Percentiles rank a stretch among this genome's conserved stretches.
Evolutionary conservation across 2,888 invertebrate species (phyloP).

Genomic region (Agriopis marginaria): DNA sequence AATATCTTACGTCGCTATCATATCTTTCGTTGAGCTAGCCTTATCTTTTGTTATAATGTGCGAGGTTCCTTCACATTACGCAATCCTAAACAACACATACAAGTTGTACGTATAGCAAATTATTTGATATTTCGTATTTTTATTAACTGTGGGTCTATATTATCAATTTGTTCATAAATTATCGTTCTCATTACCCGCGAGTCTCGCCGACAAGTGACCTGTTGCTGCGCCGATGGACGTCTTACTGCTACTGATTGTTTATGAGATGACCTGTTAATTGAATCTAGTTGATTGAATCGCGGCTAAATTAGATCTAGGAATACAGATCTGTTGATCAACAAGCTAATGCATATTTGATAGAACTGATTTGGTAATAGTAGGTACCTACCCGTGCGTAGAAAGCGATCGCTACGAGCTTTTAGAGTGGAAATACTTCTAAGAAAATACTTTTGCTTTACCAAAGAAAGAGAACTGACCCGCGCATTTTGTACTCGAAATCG

Average conservation of each 20-base stretch:
- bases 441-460: not conserved
- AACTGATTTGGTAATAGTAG: constrained; percentile 15
- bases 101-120: not conserved
- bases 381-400: not conserved
- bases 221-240: constrained; percentile 36
- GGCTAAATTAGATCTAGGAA: constrained; percentile 22
- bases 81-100: not conserved
- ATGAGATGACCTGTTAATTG: constrained; percentile 32
- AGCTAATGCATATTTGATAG: constrained; percentile 13
- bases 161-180: constrained; percentile 21
- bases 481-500: constrained; percentile 13
- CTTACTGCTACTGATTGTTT: constrained; percentile 37
- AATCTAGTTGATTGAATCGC: constrained; percentile 32
- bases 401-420: not conserved
- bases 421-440: not conserved
- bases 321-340: constrained; percentile 26
- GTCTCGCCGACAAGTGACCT: constrained; percentile 32
- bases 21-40: constrained; percentile 53
- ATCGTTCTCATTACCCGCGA: constrained; percentile 14
- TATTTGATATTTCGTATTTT: not conserved
- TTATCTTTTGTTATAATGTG: constrained; percentile 19
- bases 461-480: constrained; percentile 16
- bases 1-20: constrained; percentile 67
- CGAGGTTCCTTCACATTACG: not conserved
- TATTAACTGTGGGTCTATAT: not conserved